These are phyloP conservation scores for Neotoxoptera formosana DNA, from an alignment of 1,140 invertebrate genomes.

Conservation along the genomic window DNA sequence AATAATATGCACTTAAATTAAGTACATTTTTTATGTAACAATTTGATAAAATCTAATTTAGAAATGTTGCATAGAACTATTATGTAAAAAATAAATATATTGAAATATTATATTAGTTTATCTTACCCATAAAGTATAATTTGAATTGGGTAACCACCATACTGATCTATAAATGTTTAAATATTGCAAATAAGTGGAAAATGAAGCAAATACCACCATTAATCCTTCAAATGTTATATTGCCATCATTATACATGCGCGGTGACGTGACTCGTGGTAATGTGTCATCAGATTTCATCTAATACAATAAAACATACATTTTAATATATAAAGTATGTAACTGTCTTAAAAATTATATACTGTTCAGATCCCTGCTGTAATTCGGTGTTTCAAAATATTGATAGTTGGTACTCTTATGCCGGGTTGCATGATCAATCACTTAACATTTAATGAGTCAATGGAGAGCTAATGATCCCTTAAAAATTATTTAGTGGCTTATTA, in stretches of 20 bases:
- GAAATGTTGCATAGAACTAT: not conserved
- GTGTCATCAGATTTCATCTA: conserved; percentile 54
- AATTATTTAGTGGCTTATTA: too few species aligned
- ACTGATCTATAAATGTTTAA: conserved; percentile 93
- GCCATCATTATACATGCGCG: conserved; percentile 81
- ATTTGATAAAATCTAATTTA: too few species aligned
- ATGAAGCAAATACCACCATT: conserved; percentile 80
- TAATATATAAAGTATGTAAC: not conserved
- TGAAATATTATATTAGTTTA: not conserved
- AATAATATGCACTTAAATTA: not conserved
- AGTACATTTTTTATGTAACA: not conserved
- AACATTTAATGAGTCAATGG: too few species aligned
- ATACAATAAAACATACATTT: not conserved
- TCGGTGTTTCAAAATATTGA: not conserved
- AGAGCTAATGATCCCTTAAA: too few species aligned
- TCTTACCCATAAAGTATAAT: conserved; percentile 63
- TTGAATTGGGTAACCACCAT: conserved; percentile 96
- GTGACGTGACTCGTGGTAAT: conserved; percentile 65
- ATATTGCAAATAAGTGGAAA: conserved; percentile 83
- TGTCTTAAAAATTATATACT: not conserved
- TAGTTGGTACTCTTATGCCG: too few species aligned
- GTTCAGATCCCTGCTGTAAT: not conserved
- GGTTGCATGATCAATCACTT: too few species aligned
- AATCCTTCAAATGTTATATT: conserved; percentile 88
- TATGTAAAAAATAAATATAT: not conserved